phyloP scores from a whole-genome alignment of 1,140 invertebrate genomes.

The Cryptotermes secundus region DNA sequence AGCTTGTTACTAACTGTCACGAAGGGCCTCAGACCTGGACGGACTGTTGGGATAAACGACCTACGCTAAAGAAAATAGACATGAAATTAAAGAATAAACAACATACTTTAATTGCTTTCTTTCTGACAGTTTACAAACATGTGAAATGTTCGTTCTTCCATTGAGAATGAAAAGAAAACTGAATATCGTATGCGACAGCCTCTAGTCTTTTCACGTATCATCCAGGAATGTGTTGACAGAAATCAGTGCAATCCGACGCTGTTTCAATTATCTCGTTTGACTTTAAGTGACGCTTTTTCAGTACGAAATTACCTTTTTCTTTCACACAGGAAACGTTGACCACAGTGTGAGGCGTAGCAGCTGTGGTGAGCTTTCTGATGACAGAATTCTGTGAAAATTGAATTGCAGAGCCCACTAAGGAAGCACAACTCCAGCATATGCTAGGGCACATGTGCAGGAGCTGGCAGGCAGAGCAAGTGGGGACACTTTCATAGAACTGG shows the following conservation, averaged over 20 bases:
- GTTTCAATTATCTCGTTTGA: neutral
- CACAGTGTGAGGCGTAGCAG: neutral
- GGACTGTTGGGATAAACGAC: too few relatives aligned
- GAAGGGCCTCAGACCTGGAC: too few relatives aligned
- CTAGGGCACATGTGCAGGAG: neutral
- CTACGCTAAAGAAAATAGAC: too few relatives aligned
- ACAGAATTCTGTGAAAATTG: conserved; percentile 6
- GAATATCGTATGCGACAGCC: too few relatives aligned
- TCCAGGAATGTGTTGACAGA: neutral
- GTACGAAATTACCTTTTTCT: too few relatives aligned
- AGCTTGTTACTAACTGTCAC: too few relatives aligned
- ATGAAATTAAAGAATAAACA: too few relatives aligned
- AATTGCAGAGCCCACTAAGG: neutral
- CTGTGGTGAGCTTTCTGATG: neutral
- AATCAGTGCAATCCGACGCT: neutral
- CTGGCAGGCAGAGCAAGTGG: neutral
- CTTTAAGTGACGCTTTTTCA: neutral
- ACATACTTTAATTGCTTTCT: too few relatives aligned
- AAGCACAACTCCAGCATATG: neutral
- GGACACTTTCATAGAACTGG: neutral
- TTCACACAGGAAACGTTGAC: neutral
- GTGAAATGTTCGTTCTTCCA: too few relatives aligned
- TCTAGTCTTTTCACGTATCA: too few relatives aligned
- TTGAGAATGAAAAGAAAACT: too few relatives aligned
- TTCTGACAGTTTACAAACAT: too few relatives aligned